Base-by-base conservation (phyloP, 2,888 invertebrate genomes). In the Drosophila mimetica region DNA sequence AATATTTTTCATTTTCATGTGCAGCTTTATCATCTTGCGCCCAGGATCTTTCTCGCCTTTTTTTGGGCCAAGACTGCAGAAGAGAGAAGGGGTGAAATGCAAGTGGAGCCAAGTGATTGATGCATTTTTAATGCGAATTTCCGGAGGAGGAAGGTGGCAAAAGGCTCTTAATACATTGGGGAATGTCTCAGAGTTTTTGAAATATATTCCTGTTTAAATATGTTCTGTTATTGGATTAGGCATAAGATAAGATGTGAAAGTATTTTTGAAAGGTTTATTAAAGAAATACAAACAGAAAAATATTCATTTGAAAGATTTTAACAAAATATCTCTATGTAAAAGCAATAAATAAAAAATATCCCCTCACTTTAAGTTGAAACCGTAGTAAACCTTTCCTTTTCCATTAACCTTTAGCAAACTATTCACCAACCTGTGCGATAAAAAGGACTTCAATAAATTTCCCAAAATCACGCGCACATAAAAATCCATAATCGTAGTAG, bases 101-200 rank as follows among this genome's bases (percentile, higher is more conserved):
- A 34, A 63, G 71, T 69, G 71, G 53, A 65, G 50, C 42, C 74
- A 77, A 73, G 73, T 88, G 89, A 88, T 88, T 88, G 88, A 88
- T 88, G 86, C 88, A 87, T 86, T 89, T 89, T 88, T 88, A 89
- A 88, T 88, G 88, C 76, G 86, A 76, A 74, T 79, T 77, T 75
- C 47, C 46, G 37, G 18, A 48, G 66, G 65, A 47, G 46, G 75
- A 8, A 36, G 20, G 18, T 41, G 25, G 48, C 18, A 48, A 28
- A 30, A 50, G 28, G 20, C 36, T 7, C 20, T 16, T 28, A 34
- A 42, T 47, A 9, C 28, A 22, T 13, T 2, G 14, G 25, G 16
- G 4, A 16, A 34, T 20, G 18, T 25, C 7, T 20, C 11, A 6
- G 34, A 8, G 18, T 9, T 41, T 32, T 25, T 9, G 4, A 36